Conservation (phyloP, 2,797 vertebrate species). For the Thalassophryne amazonica region DNA sequence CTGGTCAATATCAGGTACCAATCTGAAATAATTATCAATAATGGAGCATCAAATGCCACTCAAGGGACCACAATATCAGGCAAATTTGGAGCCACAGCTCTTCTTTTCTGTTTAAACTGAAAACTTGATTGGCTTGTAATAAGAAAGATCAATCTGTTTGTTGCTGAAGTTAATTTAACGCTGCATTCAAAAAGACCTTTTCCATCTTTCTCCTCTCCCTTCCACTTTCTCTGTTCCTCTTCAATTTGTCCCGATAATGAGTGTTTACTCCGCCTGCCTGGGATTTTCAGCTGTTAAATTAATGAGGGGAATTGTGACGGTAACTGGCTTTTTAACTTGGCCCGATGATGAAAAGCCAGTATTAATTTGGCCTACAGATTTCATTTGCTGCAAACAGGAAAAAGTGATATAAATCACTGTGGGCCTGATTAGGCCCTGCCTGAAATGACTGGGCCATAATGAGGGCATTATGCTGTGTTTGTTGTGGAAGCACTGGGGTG, state of each 20-base stretch:
- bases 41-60: too few species aligned
- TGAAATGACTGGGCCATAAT: conserved; percentile 98
- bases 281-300: conserved; percentile 89
- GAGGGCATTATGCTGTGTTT: conserved; percentile 98
- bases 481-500: conserved; percentile 96
- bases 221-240: conserved; percentile 61
- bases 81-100: not conserved
- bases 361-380: conserved; percentile 99
- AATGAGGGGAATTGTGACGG: conserved; percentile 93
- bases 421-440: conserved; percentile 96
- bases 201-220: conserved; percentile 50
- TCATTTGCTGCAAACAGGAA: conserved; percentile 98
- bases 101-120: not conserved
- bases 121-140: conserved; percentile 1
- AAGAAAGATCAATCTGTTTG: conserved; percentile 56
- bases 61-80: not conserved
- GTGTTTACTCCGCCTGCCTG: conserved; percentile 89
- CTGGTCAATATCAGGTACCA: too few species aligned
- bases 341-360: conserved; percentile 96
- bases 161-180: conserved; percentile 78
- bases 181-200: conserved; percentile 65
- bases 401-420: conserved; percentile 98
- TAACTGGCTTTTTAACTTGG: conserved; percentile 93
- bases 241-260: conserved; percentile 85
- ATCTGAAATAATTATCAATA: too few species aligned